A percentile compares a stretch with the other conserved stretches of the same genome.
Evolutionary conservation across 2,888 invertebrate genomes (phyloP).

Genomic region (Megalurothrips usitatus): DNA sequence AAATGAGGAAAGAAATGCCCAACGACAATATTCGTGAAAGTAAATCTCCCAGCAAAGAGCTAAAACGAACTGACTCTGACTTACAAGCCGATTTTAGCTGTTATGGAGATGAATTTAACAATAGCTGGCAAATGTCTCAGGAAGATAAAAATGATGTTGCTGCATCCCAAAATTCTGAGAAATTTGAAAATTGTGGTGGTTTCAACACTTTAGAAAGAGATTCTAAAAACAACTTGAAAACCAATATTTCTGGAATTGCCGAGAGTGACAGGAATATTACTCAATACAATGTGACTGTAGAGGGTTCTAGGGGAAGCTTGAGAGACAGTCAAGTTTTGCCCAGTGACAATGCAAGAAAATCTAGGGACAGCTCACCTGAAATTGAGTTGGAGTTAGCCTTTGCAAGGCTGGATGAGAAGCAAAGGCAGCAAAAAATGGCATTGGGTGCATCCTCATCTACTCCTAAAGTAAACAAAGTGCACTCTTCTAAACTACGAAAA

Average conservation of each 20-base stretch:
- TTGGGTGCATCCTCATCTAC: background rate
- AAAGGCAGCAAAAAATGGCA: background rate
- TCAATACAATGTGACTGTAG: too few species aligned
- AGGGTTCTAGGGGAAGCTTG: too few species aligned
- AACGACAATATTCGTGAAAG: background rate
- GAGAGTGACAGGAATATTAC: background rate
- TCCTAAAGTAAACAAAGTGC: background rate
- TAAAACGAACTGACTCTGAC: background rate
- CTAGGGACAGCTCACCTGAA: background rate
- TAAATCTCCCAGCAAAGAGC: background rate
- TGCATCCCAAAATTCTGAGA: background rate
- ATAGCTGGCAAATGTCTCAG: background rate
- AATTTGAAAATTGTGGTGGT: background rate
- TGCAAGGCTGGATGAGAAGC: background rate
- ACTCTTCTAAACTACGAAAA: too few species aligned
- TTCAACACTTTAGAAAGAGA: background rate
- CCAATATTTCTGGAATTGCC: background rate
- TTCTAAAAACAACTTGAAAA: background rate
- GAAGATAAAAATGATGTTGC: background rate
- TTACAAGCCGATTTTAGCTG: background rate
- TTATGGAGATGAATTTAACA: constrained; percentile 17
- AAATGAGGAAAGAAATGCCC: background rate
- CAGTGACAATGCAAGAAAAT: too few species aligned
- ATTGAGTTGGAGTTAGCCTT: background rate
- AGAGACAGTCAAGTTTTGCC: too few species aligned